phyloP scores from a whole-genome alignment of 2,113 vertebrate genomes.

The Coregonus clupeaformis region DNA sequence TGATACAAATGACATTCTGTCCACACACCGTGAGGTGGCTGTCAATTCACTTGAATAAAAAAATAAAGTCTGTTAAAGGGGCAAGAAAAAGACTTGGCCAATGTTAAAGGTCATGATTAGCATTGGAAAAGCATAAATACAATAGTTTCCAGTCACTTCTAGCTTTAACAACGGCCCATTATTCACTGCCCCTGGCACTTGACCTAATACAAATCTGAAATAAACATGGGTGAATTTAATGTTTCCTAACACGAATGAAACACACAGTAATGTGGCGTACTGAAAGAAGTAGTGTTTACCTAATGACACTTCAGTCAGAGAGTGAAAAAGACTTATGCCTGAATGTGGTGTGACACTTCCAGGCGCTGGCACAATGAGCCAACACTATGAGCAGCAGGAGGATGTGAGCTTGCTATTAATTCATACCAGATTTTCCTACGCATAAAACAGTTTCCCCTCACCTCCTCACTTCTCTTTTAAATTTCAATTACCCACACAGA shows the following conservation, averaged over 20 bases:
- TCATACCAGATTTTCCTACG: slow-evolving; percentile 69
- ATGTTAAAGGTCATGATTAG: slow-evolving; percentile 68
- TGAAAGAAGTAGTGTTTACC: slow-evolving; percentile 1
- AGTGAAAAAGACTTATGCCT: slow-evolving; percentile 1
- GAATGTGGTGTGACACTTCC: too few species aligned
- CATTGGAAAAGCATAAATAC: slow-evolving; percentile 41
- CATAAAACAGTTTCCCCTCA: slow-evolving; percentile 56
- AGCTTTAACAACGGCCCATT: slow-evolving; percentile 47
- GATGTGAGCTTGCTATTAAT: slow-evolving; percentile 71
- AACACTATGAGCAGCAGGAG: slow-evolving; percentile 69
- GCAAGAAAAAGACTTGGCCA: slow-evolving; percentile 47
- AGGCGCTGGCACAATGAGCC: slow-evolving; percentile 55
- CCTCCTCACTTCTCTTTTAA: too few species aligned
- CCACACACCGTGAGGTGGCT: slow-evolving; percentile 53
- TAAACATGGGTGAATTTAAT: slow-evolving; percentile 49
- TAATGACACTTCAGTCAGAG: background rate
- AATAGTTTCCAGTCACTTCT: slow-evolving; percentile 45
- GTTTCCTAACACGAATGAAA: slow-evolving; percentile 29
- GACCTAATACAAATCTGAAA: slow-evolving; percentile 56
- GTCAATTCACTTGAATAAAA: slow-evolving; percentile 52
- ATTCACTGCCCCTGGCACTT: slow-evolving; percentile 45
- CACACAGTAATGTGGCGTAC: background rate
- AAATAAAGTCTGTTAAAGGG: slow-evolving; percentile 56
- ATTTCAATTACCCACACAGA: slow-evolving; percentile 36
- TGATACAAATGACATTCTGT: slow-evolving; percentile 2